These are phyloP conservation scores for Catharus bicknelli DNA, from an alignment of 2,113 vertebrate species.

Conservation along the genomic window DNA sequence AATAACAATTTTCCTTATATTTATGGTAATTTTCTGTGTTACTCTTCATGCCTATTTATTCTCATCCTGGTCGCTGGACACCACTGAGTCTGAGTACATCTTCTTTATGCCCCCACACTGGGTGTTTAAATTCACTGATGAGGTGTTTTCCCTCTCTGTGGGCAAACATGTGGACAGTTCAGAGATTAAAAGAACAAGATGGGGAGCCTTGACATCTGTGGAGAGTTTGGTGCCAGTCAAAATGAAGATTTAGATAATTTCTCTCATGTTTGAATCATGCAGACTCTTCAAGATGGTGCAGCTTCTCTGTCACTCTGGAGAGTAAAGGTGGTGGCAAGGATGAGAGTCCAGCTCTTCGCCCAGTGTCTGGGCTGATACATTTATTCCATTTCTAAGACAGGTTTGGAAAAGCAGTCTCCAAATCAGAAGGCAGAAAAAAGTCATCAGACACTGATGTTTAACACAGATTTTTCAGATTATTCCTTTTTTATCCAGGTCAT, in stretches of 20 bases:
- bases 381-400: background rate
- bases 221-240: background rate
- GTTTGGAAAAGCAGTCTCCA: background rate
- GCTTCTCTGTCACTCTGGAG: background rate
- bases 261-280: accelerated
- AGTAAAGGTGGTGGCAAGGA: background rate
- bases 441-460: background rate
- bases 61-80: background rate
- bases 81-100: background rate
- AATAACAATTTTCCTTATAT: background rate
- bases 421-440: background rate
- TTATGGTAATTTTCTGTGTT: background rate
- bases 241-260: background rate
- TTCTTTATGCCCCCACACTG: accelerated
- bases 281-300: background rate
- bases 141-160: background rate
- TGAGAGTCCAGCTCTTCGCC: background rate
- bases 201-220: background rate
- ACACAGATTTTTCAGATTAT: background rate
- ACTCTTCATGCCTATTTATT: background rate
- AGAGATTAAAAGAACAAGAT: background rate
- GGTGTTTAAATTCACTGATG: background rate
- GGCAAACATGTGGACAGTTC: background rate
- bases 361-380: background rate
- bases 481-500: background rate